A percentile compares a stretch with the other conserved stretches of the same genome.
Evolutionary conservation across 1,140 invertebrate species (phyloP).

Genomic region (Hyphantria cunea): DNA sequence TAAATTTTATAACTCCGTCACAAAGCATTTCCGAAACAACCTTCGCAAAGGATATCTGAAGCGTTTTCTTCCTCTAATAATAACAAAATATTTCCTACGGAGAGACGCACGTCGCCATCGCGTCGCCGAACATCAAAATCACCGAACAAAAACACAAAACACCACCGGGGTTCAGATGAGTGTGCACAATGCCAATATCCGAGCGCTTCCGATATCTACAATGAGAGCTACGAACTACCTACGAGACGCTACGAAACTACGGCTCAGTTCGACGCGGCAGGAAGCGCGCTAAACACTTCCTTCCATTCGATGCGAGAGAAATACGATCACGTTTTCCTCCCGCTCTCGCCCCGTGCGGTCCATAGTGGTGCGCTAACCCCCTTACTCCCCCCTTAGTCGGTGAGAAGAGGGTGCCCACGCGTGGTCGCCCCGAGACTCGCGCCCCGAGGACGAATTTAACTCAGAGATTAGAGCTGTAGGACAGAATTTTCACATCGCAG

Average conservation of each 20-base stretch:
- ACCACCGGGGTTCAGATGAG: background rate
- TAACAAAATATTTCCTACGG: background rate
- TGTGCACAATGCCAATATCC: constrained; percentile 1
- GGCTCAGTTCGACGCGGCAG: background rate
- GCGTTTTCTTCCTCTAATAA: background rate
- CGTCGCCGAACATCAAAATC: background rate
- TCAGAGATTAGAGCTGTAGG: background rate
- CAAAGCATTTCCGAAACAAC: background rate
- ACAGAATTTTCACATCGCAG: background rate
- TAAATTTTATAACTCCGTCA: too few species aligned
- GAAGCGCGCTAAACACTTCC: constrained; percentile 36
- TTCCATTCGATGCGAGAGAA: constrained; percentile 25
- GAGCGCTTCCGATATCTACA: background rate
- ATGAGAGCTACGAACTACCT: background rate
- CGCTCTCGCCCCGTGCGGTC: constrained; percentile 1
- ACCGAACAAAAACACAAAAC: background rate
- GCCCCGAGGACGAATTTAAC: background rate
- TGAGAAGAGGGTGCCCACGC: background rate
- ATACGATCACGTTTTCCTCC: constrained; percentile 17
- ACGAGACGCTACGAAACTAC: background rate
- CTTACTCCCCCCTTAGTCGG: too few species aligned
- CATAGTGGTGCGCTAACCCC: too few species aligned
- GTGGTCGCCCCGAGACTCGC: background rate
- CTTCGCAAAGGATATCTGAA: background rate
- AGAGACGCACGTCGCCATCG: background rate